Base-by-base conservation (phyloP, 2,113 vertebrate genomes). In the Ictalurus furcatus region DNA sequence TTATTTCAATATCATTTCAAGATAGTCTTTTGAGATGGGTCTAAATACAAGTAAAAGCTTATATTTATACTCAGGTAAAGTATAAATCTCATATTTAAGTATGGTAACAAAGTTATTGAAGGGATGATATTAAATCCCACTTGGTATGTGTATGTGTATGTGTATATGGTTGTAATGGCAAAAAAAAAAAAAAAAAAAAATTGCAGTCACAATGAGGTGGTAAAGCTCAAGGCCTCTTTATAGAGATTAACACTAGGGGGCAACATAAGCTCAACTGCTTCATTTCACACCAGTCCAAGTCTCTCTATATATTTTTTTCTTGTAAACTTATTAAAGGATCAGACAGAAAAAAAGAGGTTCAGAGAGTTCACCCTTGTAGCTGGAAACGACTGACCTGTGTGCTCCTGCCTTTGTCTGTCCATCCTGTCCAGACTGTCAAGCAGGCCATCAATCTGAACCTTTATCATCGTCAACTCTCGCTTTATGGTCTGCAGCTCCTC, bases 391-490 rank as follows among this genome's bases (percentile, higher is more conserved):
- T 94, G 91, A 96, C 95, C 97, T 85, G 93, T 96, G 21, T 56
- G 93, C 91, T 93, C 87, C 90, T 80, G 94, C 94, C 91, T 94
- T 90, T 94, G 93, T 92, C 95, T 95, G 92, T 97, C 97, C 96
- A 97, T 97, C 94, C 54, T 95, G 88, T 98, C 97, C 94, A 98
- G 95, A 89, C 94, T 97, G 93, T 97, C 95, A 93, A 98, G 93
- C 73, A 98, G 96, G 81, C 92, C 95, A 93, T 98, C 97, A 94
- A 97, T 97, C 93, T 96, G 97, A 12, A 94, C 96, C 95, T 98
- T 98, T 95, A 98, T 98, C 94, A 96, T 95, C 85, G 96, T 97
- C 94, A 98, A 95, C 95, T 97, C 96, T 25, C 93, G 95, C 91
- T 96, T 96, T 95, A 97, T 97, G 92, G 96, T 96, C 93, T 96